phyloP scores from a whole-genome alignment of 2,797 vertebrate genomes.

The Gadopsis marmoratus region DNA sequence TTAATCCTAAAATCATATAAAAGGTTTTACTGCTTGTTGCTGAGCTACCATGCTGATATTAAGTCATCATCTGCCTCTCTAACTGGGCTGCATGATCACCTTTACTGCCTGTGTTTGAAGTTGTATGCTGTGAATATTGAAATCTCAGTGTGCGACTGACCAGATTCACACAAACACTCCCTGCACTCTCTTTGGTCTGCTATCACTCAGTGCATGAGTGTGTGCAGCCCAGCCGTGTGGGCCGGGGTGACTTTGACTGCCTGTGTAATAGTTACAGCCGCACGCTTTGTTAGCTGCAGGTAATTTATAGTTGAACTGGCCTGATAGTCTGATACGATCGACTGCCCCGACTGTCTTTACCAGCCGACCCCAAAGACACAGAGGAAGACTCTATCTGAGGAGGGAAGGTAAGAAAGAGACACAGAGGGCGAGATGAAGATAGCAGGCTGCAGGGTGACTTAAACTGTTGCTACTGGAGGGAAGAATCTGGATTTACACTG shows the following conservation, averaged over 20 bases:
- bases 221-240: slow-evolving; percentile 62
- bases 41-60: slow-evolving; percentile 4
- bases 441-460: slow-evolving; percentile 5
- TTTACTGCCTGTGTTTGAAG: slow-evolving; percentile 16
- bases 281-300: slow-evolving; percentile 84
- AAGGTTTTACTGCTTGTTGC: slow-evolving; percentile 11
- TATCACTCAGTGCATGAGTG: slow-evolving; percentile 37
- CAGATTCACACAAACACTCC: slow-evolving; percentile 28
- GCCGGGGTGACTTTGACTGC: slow-evolving; percentile 83
- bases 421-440: slow-evolving; percentile 32
- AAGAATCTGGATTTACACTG: slow-evolving; percentile 21
- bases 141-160: slow-evolving; percentile 14
- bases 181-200: slow-evolving; percentile 37
- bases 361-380: slow-evolving; percentile 75
- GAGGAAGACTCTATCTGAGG: slow-evolving; percentile 62
- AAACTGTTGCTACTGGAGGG: slow-evolving; percentile 36
- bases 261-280: slow-evolving; percentile 82
- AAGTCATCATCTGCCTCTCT: neutral
- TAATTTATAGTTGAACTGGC: slow-evolving; percentile 85
- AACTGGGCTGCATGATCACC: neutral
- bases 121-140: slow-evolving; percentile 20
- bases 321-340: slow-evolving; percentile 81
- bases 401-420: slow-evolving; percentile 32
- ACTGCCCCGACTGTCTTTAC: slow-evolving; percentile 78
- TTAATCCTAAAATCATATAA: neutral